These are phyloP conservation scores for Drosophila lacteicornis DNA, from an alignment of 1,140 invertebrate genomes.

Conservation along the genomic window DNA sequence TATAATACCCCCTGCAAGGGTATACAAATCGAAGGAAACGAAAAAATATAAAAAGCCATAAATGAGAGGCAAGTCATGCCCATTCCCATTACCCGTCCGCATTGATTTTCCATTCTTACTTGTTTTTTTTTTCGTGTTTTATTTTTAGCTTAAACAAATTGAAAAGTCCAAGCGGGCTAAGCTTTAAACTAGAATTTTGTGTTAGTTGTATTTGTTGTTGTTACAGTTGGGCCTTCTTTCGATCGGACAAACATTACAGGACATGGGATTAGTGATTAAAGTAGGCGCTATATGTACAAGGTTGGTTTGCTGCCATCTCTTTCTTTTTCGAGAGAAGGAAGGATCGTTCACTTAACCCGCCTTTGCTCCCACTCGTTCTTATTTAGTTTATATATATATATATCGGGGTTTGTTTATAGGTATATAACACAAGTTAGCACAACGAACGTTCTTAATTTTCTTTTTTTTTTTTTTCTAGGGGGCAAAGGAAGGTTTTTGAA, in stretches of 20 bases:
- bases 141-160: conserved; percentile 52
- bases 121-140: conserved; percentile 25
- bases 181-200: conserved; percentile 55
- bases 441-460: conserved; percentile 28
- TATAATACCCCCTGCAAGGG: no score
- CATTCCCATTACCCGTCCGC: not conserved
- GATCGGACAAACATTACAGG: conserved; percentile 41
- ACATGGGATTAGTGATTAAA: conserved; percentile 29
- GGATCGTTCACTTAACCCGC: conserved; percentile 10
- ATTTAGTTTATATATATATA: conserved; percentile 18
- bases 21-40: not conserved
- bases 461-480: not conserved
- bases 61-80: conserved; percentile 4
- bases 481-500: conserved; percentile 18
- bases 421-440: conserved; percentile 54
- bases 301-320: not conserved
- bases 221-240: not conserved
- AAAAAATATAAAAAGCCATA: conserved; percentile 5
- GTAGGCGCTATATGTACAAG: conserved; percentile 52
- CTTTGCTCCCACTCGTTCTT: conserved; percentile 20
- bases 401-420: conserved; percentile 28
- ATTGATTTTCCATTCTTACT: conserved; percentile 26
- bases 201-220: conserved; percentile 36
- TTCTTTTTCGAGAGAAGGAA: not conserved
- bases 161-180: conserved; percentile 56